phyloP scores from a whole-genome alignment of 2,113 vertebrate species.

The Heterotis niloticus region DNA sequence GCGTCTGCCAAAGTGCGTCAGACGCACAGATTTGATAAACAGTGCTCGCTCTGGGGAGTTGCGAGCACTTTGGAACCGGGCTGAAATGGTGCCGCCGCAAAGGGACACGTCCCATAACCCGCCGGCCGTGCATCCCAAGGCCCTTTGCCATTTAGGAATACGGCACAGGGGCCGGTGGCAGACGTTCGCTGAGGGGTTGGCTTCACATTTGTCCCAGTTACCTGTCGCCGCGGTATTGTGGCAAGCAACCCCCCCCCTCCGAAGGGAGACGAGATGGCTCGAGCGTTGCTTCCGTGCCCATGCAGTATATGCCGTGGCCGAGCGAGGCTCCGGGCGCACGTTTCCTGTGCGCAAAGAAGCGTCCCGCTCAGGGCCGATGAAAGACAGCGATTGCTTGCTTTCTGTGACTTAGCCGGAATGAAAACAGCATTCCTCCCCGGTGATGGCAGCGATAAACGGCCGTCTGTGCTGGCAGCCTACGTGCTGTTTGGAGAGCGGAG shows the following conservation, averaged over 20 bases:
- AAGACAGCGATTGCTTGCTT: constrained; percentile 4
- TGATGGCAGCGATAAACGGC: neutral
- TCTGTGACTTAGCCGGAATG: constrained; percentile 9
- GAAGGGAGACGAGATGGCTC: neutral
- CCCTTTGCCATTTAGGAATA: neutral
- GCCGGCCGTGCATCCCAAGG: neutral
- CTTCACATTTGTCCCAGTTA: neutral
- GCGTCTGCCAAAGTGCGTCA: neutral
- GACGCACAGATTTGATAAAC: neutral
- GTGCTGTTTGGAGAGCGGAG: constrained; percentile 2
- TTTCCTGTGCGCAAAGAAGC: neutral
- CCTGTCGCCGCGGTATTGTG: neutral
- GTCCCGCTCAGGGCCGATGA: neutral
- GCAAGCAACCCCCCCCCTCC: neutral
- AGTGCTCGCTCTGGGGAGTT: neutral
- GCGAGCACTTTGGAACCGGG: neutral
- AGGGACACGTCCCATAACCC: neutral
- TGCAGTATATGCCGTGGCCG: neutral
- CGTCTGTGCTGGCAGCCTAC: neutral
- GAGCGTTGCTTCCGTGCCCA: neutral
- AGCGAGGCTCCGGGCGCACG: neutral
- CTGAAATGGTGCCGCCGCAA: neutral
- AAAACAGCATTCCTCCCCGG: constrained; percentile 13
- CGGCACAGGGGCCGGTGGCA: neutral
- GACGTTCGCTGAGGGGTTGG: neutral